These are phyloP conservation scores for Linepithema humile DNA, from an alignment of 1,140 invertebrate species.

Conservation along the genomic window DNA sequence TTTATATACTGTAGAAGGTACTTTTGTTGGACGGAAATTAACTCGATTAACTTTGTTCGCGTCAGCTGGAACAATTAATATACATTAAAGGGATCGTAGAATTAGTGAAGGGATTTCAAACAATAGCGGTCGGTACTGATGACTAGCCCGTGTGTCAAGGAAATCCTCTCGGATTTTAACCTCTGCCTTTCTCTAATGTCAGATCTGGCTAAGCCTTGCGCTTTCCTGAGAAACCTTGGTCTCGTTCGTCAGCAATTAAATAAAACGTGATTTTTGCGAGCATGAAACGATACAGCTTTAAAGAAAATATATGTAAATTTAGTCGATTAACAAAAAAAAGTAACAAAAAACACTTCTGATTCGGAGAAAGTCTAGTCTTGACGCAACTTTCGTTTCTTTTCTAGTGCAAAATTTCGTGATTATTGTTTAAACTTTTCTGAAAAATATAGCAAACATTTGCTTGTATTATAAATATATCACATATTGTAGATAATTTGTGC, in stretches of 20 bases:
- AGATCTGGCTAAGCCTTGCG: constrained; percentile 21
- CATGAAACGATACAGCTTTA: background rate
- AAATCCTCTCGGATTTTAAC: constrained; percentile 59
- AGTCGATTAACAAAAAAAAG: background rate
- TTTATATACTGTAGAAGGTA: background rate
- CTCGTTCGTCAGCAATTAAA: constrained; percentile 53
- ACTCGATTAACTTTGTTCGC: background rate
- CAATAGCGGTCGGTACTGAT: background rate
- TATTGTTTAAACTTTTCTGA: background rate
- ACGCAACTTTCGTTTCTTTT: background rate
- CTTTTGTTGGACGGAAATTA: background rate
- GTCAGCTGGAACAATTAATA: constrained; percentile 5
- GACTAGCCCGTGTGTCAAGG: constrained; percentile 52
- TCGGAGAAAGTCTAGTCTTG: background rate
- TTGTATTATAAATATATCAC: background rate
- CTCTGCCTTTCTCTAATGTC: constrained; percentile 60
- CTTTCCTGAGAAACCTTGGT: constrained; percentile 54
- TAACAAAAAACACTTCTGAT: constrained; percentile 16
- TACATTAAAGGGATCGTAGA: background rate
- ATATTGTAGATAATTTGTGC: background rate
- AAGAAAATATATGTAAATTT: background rate
- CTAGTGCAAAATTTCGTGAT: background rate
- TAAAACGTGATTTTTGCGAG: constrained; percentile 30
- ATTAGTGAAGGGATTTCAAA: constrained; percentile 11
- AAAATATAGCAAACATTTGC: background rate